These are phyloP conservation scores for Pseudomyrmex concolor DNA, from an alignment of 1,140 invertebrate species.

Conservation along the genomic window DNA sequence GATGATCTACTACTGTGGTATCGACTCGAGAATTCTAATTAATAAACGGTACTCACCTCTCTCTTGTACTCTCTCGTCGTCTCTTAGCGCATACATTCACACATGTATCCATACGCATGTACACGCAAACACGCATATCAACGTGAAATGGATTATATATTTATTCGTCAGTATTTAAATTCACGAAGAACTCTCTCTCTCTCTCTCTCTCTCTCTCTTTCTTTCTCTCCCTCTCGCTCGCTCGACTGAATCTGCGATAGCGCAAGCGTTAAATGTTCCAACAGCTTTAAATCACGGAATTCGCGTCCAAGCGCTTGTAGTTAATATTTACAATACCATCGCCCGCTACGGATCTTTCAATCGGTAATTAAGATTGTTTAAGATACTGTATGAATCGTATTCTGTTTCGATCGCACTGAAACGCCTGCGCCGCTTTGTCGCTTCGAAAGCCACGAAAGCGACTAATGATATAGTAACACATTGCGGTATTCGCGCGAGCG, in stretches of 20 bases:
- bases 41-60: slow-evolving; percentile 73
- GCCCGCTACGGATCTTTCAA: not conserved
- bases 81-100: slow-evolving; percentile 35
- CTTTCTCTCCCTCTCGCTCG: not conserved
- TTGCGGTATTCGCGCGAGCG: slow-evolving; percentile 66
- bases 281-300: slow-evolving; percentile 14
- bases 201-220: too few relatives aligned
- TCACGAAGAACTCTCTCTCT: slow-evolving; percentile 20
- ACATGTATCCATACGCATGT: slow-evolving; percentile 51
- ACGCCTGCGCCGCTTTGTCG: slow-evolving; percentile 17
- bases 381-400: not conserved
- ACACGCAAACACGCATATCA: slow-evolving; percentile 18
- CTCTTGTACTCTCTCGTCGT: slow-evolving; percentile 40
- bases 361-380: slow-evolving; percentile 21
- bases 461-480: slow-evolving; percentile 45
- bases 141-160: slow-evolving; percentile 20
- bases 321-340: slow-evolving; percentile 50
- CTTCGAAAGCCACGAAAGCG: slow-evolving; percentile 7
- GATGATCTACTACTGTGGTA: slow-evolving; percentile 75
- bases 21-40: slow-evolving; percentile 71
- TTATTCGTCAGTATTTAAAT: slow-evolving; percentile 25
- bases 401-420: slow-evolving; percentile 32
- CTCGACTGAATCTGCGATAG: not conserved
- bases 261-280: not conserved
- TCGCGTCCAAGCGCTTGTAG: slow-evolving; percentile 22